Percentiles rank a stretch among this genome's conserved stretches.
Evolutionary conservation across 1,140 invertebrate species (phyloP).

Genomic region (Maconellicoccus hirsutus): DNA sequence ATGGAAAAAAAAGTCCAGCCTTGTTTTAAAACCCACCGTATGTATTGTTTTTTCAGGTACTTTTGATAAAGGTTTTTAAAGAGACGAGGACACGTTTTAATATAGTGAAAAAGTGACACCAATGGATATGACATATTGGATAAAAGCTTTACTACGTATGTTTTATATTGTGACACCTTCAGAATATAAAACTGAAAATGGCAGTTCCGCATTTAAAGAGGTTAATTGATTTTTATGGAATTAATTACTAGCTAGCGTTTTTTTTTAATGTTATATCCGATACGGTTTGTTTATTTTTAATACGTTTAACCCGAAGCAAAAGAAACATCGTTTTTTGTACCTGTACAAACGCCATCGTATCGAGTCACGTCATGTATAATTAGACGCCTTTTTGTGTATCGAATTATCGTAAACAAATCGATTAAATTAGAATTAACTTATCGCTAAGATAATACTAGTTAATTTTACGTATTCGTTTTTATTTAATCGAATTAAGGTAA

Average conservation of each 20-base stretch:
- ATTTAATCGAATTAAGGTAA: too few relatives aligned
- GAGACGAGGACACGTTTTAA: neutral
- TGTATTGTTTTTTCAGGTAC: neutral
- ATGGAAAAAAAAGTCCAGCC: neutral
- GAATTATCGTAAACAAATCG: too few relatives aligned
- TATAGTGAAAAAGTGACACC: slow-evolving; percentile 6
- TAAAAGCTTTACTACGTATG: slow-evolving; percentile 16
- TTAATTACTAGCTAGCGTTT: neutral
- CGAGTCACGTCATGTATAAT: too few relatives aligned
- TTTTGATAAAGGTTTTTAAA: neutral
- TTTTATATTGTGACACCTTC: slow-evolving; percentile 8
- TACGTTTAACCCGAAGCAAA: too few relatives aligned
- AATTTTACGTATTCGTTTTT: too few relatives aligned
- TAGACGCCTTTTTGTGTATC: too few relatives aligned
- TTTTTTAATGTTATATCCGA: too few relatives aligned
- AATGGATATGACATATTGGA: slow-evolving; percentile 8
- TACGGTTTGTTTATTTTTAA: too few relatives aligned
- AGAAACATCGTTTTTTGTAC: too few relatives aligned
- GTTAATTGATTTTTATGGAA: slow-evolving; percentile 12
- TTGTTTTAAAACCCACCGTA: neutral
- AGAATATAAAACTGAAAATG: slow-evolving; percentile 15
- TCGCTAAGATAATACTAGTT: too few relatives aligned
- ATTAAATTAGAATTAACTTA: too few relatives aligned
- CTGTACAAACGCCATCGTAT: too few relatives aligned
- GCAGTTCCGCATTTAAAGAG: neutral